phyloP scores from a whole-genome alignment of 2,888 invertebrate species.

The Gandaritis pyraliata region DNA sequence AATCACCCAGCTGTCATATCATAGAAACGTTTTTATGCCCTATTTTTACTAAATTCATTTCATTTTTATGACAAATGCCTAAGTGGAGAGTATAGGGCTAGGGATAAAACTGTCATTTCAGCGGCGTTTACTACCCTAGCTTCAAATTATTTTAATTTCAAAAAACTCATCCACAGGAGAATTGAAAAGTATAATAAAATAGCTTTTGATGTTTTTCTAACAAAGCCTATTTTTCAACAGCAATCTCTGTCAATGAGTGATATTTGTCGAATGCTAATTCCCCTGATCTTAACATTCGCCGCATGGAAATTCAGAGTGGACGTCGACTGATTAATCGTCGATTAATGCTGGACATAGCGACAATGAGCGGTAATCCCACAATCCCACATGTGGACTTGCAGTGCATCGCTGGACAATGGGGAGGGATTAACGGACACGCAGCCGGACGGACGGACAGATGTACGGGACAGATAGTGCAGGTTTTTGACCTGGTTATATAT shows the following conservation, averaged over 20 bases:
- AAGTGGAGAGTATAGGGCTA: no score
- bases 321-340: conserved; percentile 32
- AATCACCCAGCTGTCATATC: no score
- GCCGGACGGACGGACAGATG: conserved; percentile 13
- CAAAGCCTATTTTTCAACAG: not conserved
- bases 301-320: conserved; percentile 25
- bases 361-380: conserved; percentile 34
- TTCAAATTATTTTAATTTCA: no score
- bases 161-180: no score
- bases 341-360: conserved; percentile 26
- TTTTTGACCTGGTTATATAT: conserved; percentile 8
- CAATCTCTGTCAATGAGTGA: not conserved
- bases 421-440: conserved; percentile 30
- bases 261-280: not conserved
- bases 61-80: no score
- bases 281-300: conserved; percentile 15
- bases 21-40: no score
- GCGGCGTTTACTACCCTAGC: no score
- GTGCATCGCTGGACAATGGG: conserved; percentile 29
- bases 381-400: conserved; percentile 29
- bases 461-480: conserved; percentile 18
- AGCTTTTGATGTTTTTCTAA: no score
- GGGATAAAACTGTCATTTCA: no score
- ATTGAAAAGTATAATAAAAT: no score
- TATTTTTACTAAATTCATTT: no score